These are phyloP conservation scores for Plebejus argus DNA, from an alignment of 2,888 invertebrate genomes.

Conservation along the genomic window DNA sequence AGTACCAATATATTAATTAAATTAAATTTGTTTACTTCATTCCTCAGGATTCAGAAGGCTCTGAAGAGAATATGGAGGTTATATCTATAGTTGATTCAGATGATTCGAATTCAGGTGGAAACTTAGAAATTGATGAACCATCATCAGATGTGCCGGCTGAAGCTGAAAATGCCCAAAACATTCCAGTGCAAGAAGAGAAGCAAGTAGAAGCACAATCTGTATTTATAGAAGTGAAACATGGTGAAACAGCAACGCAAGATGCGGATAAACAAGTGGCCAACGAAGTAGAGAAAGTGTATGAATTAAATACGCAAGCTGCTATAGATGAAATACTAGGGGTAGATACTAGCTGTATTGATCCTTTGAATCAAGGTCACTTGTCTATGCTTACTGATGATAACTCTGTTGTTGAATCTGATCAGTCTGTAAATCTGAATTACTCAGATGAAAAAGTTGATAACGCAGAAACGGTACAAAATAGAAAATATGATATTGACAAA, in stretches of 20 bases:
- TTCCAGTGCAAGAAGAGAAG: background rate
- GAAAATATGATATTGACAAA: background rate
- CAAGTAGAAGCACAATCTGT: constrained; percentile 31
- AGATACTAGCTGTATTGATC: constrained; percentile 46
- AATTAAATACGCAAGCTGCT: background rate
- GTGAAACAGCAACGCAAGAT: background rate
- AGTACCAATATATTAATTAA: background rate
- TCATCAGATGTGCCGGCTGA: constrained; percentile 27
- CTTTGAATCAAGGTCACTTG: constrained; percentile 56
- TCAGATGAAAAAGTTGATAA: constrained; percentile 51
- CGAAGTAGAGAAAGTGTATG: background rate
- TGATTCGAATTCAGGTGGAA: constrained; percentile 45
- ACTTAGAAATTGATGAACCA: constrained; percentile 49
- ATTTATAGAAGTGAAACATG: background rate
- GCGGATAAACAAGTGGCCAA: background rate
- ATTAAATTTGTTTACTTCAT: constrained; percentile 31
- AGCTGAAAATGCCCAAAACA: background rate
- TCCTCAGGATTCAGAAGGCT: constrained; percentile 46
- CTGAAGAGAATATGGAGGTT: constrained; percentile 51
- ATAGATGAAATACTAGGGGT: constrained; percentile 31
- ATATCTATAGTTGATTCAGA: constrained; percentile 60
- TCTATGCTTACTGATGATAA: constrained; percentile 72
- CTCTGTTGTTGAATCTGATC: constrained; percentile 55
- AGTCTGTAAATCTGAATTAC: constrained; percentile 58
- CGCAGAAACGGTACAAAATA: constrained; percentile 33